Evolutionary conservation across 2,888 invertebrate species (phyloP), one percentile per base, ranked within the genome.

Genomic region (Sympetrum striolatum): DNA sequence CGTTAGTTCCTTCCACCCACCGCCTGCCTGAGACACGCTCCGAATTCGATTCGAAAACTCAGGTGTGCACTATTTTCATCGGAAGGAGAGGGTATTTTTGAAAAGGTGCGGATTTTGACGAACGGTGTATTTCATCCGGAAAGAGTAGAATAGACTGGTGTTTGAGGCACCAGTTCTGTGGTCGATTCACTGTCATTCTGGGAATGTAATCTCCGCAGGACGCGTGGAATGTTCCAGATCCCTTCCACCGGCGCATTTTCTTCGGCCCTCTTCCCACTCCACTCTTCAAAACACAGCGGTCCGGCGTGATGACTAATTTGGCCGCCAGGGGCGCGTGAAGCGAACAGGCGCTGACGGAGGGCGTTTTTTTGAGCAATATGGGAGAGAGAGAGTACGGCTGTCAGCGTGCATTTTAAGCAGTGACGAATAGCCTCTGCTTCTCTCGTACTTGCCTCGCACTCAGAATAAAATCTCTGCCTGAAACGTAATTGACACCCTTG

Each of bases 171-270:
- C 60, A 60, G 25, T 37, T 60, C 15, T 60, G 86, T 37, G 60
- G 86, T 86, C 86, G 86, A 86, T 60, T 86, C 86, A 60, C 86
- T 86, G 86, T 86, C 86, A 86, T 58, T 86, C 86, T 58, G 86
- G 86, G 86, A 86, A 86, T 86, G 86, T 86, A 86, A 86, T 86
- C 86, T 86, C 86, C 86, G 60, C 60, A 64, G 58, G 86, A 4
- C 86, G 58, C 37, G 64, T 60, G 86, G 86, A 86, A 86, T 86
- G 86, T 86, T 86, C 86, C 82, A 58, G 82, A 82, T 53, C 82
- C 25, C 53, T 48, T 39, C 15, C n/a, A 22, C 81, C n/a, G 22
- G 18, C 39, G 8, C 80, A 1, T 39, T 22, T 22, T 35, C 80
- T 39, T 37, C 80, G 8, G 37, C 2, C 18, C 39, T 22, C 14